Conservation (phyloP, 2,797 vertebrate species). For the Rhabdomys pumilio region DNA sequence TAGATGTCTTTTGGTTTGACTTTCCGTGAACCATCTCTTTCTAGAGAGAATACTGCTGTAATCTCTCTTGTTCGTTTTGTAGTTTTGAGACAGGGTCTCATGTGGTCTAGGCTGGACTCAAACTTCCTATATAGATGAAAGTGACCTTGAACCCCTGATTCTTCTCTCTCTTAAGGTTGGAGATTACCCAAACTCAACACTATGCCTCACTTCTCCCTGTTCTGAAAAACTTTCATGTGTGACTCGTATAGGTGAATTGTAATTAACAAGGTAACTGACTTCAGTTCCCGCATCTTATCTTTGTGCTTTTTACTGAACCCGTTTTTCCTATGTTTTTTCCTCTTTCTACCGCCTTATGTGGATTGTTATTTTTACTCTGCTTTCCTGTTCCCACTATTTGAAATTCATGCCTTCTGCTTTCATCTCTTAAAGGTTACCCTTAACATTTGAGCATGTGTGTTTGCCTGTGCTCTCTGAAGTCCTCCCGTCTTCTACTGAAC, state of each 20-base stretch:
- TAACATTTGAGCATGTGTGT: slow-evolving; percentile 66
- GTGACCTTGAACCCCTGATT: neutral
- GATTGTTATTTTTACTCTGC: slow-evolving; percentile 77
- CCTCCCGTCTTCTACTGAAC: slow-evolving; percentile 27
- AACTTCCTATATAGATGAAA: neutral
- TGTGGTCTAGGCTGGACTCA: neutral
- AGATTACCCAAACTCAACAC: neutral
- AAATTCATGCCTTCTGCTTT: slow-evolving; percentile 76
- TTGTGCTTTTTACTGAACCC: slow-evolving; percentile 48
- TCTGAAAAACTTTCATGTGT: neutral
- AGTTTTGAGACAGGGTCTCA: neutral
- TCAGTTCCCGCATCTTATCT: slow-evolving; percentile 38
- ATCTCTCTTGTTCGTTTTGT: neutral
- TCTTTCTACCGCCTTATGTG: slow-evolving; percentile 64
- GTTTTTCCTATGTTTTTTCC: neutral
- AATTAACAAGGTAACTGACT: slow-evolving; percentile 33
- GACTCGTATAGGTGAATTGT: neutral
- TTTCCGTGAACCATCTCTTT: slow-evolving; percentile 3
- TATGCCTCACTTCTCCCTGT: neutral
- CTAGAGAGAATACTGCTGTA: neutral
- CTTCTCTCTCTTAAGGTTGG: too few relatives aligned
- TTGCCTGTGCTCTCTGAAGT: slow-evolving; percentile 50
- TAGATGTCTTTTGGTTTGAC: slow-evolving; percentile 17
- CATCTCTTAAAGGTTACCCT: slow-evolving; percentile 77
- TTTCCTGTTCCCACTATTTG: slow-evolving; percentile 72